A percentile compares a stretch with the other conserved stretches of the same genome.
Evolutionary conservation across 2,888 invertebrate genomes (phyloP).

Genomic region (Nemoura dubitans): DNA sequence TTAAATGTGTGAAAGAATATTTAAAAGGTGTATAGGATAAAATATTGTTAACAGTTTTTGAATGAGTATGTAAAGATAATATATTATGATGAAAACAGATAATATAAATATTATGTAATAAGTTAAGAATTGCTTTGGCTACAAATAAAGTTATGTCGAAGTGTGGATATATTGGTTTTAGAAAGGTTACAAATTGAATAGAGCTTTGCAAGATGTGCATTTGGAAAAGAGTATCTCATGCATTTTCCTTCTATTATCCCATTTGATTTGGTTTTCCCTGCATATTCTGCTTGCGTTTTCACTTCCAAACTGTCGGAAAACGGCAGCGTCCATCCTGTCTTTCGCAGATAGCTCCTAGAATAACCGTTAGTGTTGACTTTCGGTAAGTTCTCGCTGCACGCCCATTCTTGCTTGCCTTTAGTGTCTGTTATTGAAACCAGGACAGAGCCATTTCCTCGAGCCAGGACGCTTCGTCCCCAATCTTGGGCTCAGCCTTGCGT

Average conservation of each 20-base stretch:
- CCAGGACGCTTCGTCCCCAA: no score
- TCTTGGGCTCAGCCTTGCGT: neutral
- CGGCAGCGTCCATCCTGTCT: neutral
- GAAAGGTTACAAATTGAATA: neutral
- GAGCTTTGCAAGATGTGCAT: neutral
- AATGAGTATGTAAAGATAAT: neutral
- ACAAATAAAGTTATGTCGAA: neutral
- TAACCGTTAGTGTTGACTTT: neutral
- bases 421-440: neutral
- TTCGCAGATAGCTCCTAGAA: neutral
- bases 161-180: neutral
- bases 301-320: neutral
- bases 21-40: slow-evolving; percentile 28
- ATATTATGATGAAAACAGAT: neutral
- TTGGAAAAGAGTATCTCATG: no score
- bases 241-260: no score
- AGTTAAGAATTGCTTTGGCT: slow-evolving; percentile 4
- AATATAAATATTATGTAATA: neutral
- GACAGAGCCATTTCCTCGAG: neutral
- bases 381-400: neutral
- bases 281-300: neutral
- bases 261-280: neutral
- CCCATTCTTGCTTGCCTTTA: neutral
- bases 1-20: slow-evolving; percentile 32
- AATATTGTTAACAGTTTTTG: slow-evolving; percentile 20